These are phyloP conservation scores for Chrysolina americana DNA, from an alignment of 2,888 invertebrate species.

Conservation along the genomic window DNA sequence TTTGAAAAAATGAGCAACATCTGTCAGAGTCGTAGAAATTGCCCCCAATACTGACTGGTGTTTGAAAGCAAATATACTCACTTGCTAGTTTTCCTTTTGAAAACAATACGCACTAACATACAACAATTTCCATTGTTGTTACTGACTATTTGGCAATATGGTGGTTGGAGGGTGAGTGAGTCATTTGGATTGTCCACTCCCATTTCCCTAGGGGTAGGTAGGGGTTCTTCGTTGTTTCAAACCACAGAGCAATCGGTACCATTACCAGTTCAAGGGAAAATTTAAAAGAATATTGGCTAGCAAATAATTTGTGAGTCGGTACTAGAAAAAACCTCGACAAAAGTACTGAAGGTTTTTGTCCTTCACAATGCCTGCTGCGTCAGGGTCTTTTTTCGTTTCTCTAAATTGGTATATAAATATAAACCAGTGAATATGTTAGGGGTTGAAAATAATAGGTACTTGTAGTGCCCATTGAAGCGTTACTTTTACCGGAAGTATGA, in stretches of 20 bases:
- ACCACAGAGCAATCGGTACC: neutral
- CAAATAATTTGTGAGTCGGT: no score
- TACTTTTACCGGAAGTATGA: neutral
- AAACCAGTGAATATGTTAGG: no score
- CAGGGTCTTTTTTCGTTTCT: no score
- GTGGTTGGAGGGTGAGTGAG: slow-evolving; percentile 32
- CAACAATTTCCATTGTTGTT: slow-evolving; percentile 1
- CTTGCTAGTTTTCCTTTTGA: neutral
- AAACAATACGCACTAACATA: neutral
- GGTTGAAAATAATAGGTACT: neutral
- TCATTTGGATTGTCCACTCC: slow-evolving; percentile 42
- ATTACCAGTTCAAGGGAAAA: no score
- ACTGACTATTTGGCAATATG: slow-evolving; percentile 27
- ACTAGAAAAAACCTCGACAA: no score
- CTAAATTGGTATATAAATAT: no score
- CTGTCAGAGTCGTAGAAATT: neutral
- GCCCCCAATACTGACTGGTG: neutral
- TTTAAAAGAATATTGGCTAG: no score
- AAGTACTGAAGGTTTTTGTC: no score
- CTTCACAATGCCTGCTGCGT: no score
- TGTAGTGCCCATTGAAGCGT: neutral
- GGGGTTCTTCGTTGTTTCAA: slow-evolving; percentile 30
- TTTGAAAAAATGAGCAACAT: neutral
- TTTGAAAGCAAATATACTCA: neutral
- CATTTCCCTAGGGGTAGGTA: slow-evolving; percentile 38